Percentiles rank a stretch among this genome's conserved stretches.
Conservation (phyloP, 1,140 invertebrate genomes). For the Hyphantria cunea region DNA sequence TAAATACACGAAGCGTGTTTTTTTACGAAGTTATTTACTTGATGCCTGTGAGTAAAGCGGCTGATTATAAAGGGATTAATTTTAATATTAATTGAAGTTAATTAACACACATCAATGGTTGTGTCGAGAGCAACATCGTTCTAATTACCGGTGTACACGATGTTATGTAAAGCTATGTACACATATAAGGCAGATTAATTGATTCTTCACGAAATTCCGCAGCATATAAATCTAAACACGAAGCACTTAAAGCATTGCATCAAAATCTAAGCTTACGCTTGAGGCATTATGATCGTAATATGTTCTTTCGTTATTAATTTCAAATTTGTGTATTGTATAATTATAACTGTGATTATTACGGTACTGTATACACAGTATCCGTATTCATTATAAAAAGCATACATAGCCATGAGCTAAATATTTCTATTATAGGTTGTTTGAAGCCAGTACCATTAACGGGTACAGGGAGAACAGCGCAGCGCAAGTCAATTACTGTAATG, state of each 20-base stretch:
- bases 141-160: neutral
- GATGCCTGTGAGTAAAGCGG: neutral
- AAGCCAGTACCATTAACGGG: neutral
- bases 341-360: neutral
- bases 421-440: neutral
- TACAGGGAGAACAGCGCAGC: neutral
- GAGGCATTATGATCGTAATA: neutral
- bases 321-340: neutral
- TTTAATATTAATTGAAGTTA: neutral
- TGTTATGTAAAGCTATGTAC: neutral
- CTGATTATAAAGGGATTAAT: slow-evolving; percentile 1
- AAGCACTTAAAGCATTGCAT: too few species aligned
- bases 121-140: neutral
- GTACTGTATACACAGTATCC: neutral
- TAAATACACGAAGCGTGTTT: neutral
- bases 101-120: neutral
- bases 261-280: too few species aligned
- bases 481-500: slow-evolving; percentile 3
- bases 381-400: neutral
- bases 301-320: neutral
- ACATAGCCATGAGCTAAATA: neutral
- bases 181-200: neutral
- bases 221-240: too few species aligned
- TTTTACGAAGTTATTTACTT: neutral
- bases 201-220: too few species aligned